phyloP scores from a whole-genome alignment of 2,797 vertebrate species.

The Catostomus latipinnis region DNA sequence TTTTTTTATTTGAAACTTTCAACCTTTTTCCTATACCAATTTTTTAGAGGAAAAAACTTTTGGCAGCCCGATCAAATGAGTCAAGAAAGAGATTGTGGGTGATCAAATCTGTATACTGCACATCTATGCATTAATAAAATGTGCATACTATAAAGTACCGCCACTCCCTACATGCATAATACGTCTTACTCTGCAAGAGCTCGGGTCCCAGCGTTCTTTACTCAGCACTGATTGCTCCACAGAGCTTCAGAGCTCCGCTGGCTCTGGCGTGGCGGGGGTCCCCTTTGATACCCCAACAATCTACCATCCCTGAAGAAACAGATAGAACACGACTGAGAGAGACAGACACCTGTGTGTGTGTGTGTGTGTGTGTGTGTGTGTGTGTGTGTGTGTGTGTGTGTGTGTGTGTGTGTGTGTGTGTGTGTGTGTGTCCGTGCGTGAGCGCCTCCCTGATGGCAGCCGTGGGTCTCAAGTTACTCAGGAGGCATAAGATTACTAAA shows the following conservation, averaged over 20 bases:
- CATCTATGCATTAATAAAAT: neutral
- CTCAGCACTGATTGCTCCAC: constrained; percentile 66
- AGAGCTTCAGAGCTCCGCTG: constrained; percentile 54
- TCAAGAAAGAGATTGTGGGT: neutral
- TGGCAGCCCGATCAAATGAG: neutral
- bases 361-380: neutral
- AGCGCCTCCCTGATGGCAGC: constrained; percentile 58
- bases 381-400: constrained; percentile 14
- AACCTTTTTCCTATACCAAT: too few species aligned
- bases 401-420: constrained; percentile 19
- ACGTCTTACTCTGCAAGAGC: constrained; percentile 76
- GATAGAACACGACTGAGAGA: constrained; percentile 64
- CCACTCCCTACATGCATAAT: too few species aligned
- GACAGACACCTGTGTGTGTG: constrained; percentile 57
- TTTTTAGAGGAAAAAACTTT: neutral
- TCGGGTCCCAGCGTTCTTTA: constrained; percentile 68
- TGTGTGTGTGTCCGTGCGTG: constrained; percentile 38
- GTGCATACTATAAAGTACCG: too few species aligned
- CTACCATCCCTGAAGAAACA: constrained; percentile 57
- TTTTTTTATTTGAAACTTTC: too few species aligned
- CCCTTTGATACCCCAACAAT: constrained; percentile 63
- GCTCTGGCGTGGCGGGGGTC: constrained; percentile 67
- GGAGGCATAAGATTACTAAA: constrained; percentile 79
- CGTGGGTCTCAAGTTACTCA: constrained; percentile 76
- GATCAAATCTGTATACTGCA: too few species aligned